Evolutionary conservation across 2,888 invertebrate genomes (phyloP), one percentile per base, ranked within the genome.

Genomic region (Sphinx pinastri): DNA sequence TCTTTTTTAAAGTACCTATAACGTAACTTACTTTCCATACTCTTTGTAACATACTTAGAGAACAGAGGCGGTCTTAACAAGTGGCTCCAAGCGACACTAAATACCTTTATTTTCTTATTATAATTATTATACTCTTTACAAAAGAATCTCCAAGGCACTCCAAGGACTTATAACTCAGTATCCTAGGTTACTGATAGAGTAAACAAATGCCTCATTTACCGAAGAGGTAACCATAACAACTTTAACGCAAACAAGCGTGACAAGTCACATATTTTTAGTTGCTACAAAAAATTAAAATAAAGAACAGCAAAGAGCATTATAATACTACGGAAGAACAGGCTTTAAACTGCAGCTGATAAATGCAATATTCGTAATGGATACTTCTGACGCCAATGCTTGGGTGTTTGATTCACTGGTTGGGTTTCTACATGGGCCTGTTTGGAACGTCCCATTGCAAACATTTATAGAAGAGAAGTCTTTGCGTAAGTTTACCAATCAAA

Each of bases 381-480:
- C 81, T 68, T 75, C 91, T 10, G 96, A 96, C 73, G 96, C 96
- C 71, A 97, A 96, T 88, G 96, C 97, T 8, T 98, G 98, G 98
- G 97, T 99, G 14, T 98, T 98, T 82, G 99, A 99, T 91, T 98
- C 98, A 0, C 91, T 99, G 72, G 96, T 99, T 45, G 97, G 97
- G 72, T 99, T 98, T 88, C 93, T 99, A 68, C 98, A 98, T 87
- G 98, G 98, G 2, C 98, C 98, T 0, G 95, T 98, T 66, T 99
- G 99, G 98, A 98, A 98, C 84, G 96, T 98, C 14, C 98, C 99
- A 0, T 92, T 99, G 69, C 95, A 98, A 82, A 98, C 97, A 49
- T 99, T 98, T 84, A 97, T 98, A 75, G 99, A 99, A 90, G 98
- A 98, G 83, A 98, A 98, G 89, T 98, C 98, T 70, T 91, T 98